Evolutionary conservation across 2,113 vertebrate genomes (phyloP), one percentile per base, ranked within the genome.

Genomic region (Myodes glareolus): DNA sequence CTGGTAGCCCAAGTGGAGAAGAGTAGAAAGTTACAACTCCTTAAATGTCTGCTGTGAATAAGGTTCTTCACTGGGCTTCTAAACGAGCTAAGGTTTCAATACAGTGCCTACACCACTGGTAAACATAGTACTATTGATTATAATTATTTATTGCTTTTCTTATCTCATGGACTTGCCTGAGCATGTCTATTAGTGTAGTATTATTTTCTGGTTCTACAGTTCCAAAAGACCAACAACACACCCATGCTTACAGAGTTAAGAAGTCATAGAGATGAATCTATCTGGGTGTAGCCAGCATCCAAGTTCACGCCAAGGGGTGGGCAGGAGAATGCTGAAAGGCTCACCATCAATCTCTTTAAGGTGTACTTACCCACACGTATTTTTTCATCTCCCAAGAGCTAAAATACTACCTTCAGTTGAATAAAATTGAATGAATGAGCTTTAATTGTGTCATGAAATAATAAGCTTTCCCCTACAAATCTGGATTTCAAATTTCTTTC

Each of bases 161-260:
- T 96, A 91, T 91, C 39, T 92, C 52, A 82, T 73, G 36, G 80
- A 82, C 31, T 68, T 61, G 39, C 68, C 61, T 86, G 50, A 94
- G 78, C 55, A 88, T 95, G 63, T 6, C 17, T 39, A 25, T 89
- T 67, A 87, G 50, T 55, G 61, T 39, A 21, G 13, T 70, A 92
- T 78, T 80, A 94, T 90, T 93, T 96, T 78, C 61, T n/a, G 50
- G 58, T 85, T 92, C 90, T 92, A 23, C 61, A 94, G 73, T 87
- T 90, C 27, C n/a, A 14, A 94, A 80, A 96, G 52, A 52, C 58
- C 75, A 63, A 86, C 36, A 65, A 94, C 67, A 90, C 0, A 0
- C 14, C 47, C 47, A 42, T 33, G 50, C 89, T 95, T 88, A 63
- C 14, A 88, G 75, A 89, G 42, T 45, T 94, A 27, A 70, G 70